Base-by-base conservation (phyloP, 2,113 vertebrate genomes). In the Gymnogyps californianus region DNA sequence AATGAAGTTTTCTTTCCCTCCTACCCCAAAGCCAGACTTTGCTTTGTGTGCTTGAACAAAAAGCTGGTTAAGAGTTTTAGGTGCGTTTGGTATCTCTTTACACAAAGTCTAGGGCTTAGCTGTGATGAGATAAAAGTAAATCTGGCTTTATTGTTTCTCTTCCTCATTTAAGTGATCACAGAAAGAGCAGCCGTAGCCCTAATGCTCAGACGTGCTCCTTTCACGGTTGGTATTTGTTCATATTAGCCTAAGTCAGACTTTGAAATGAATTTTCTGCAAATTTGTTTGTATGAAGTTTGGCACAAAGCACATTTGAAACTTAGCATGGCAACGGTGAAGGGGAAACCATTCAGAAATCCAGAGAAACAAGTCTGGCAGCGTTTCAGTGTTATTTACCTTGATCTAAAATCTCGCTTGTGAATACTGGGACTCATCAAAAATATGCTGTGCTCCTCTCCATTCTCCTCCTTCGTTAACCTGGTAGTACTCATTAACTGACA, bases 181-280 rank as follows among this genome's bases (percentile, higher is more conserved):
- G 88, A 87, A 78, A 80, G 46, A 93, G 76, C 92, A 81, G 83
- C 38, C 3, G 0, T 10, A 78, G 59, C 80, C 62, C 67, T 36
- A 7, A 71, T 62, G 38, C 71, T 93, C 64, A 66, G 22, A 66
- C 6, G 15, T 13, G 10, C 38, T 58, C 10, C 38, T 64, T 84
- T 75, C 42, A 47, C 3, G 0, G 81, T 84, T 42, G n/a, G 4
- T 24, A 62, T 82, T 81, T 25, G 15, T 59, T 91, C 4, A 1
- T 67, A 34, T 71, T 55, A 44, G 54, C 1, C 3, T 72, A 83
- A 92, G 82, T 77, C 38, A 44, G 88, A 66, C 88, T 87, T 89
- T 59, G 71, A 95, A 88, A 74, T 44, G 22, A 71, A 83, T 95
- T 96, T 94, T 94, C 95, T 97, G 88, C 71, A 89, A 80, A 81